These are phyloP conservation scores for Semicossyphus pulcher DNA, from an alignment of 2,113 vertebrate species.

Conservation along the genomic window DNA sequence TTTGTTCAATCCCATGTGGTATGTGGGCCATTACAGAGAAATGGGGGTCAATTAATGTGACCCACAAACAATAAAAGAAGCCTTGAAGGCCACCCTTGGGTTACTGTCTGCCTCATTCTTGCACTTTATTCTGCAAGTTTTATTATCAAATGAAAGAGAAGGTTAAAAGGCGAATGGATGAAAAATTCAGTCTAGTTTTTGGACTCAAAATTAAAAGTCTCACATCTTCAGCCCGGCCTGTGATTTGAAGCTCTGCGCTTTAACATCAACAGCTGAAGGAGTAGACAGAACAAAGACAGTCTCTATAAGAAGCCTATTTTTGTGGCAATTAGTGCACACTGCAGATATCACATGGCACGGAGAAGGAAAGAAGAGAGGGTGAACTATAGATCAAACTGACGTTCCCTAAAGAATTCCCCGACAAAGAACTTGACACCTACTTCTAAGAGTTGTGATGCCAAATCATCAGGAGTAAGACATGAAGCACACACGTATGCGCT, in stretches of 20 bases:
- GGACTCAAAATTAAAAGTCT: background rate
- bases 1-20: constrained; percentile 15
- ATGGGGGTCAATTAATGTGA: constrained; percentile 15
- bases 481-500: background rate
- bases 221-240: too few species aligned
- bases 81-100: background rate
- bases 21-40: constrained; percentile 27
- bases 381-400: constrained; percentile 35
- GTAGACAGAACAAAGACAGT: background rate
- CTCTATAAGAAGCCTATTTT: constrained; percentile 27
- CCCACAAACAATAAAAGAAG: background rate
- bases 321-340: constrained; percentile 37
- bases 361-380: background rate
- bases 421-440: constrained; percentile 27
- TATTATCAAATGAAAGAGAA: background rate
- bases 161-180: background rate
- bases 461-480: constrained; percentile 27
- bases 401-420: constrained; percentile 20
- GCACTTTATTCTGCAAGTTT: background rate
- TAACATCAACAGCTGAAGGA: constrained; percentile 18
- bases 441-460: constrained; percentile 30
- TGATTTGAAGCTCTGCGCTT: constrained; percentile 7
- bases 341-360: constrained; percentile 9
- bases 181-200: background rate
- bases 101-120: background rate